Evolutionary conservation across 1,140 invertebrate genomes (phyloP), one percentile per base, ranked within the genome.

Genomic region (Cecropterus lyciades): DNA sequence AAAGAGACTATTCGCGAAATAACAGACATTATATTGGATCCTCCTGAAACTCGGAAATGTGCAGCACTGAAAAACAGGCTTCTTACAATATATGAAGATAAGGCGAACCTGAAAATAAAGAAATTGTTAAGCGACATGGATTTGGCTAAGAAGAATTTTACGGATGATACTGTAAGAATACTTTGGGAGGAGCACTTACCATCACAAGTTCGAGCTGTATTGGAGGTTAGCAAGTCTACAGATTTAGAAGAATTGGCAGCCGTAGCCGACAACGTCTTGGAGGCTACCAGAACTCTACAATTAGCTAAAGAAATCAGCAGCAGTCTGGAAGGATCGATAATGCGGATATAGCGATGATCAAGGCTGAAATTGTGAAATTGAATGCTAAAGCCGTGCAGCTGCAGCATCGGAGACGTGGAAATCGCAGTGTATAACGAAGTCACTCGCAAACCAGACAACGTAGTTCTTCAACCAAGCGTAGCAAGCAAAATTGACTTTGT

Each of bases 61-160:
- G 8, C 40, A 14, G 3, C 20, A 13, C 15, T 57, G 10, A 57
- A 57, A 45, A 7, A 14, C 11, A 10, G 53, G 11, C 14, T 53
- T 9, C 15, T 53, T 3, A 4, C 30, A 14, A 15, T 53, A 16
- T 53, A 53, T 15, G 30, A 33, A 15, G 30, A 33, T 8, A 33
- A 27, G 51, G 33, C 14, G 14, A 53, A 13, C 15, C 15, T 53
- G 37, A 27, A 56, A 56, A 56, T 56, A 11, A 56, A 56, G 17
- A 56, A 56, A 42, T 3, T 56, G 17, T 24, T 56, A 56, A 8
- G 53, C 1, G 53, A 56, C n/a, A 56, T 43, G 37, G 53, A 56
- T 27, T 20, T 55, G 7, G 16, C 53, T 10, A 56, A 42, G 16
- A 14, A 20, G 6, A 56, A 43, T 42, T 42, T 56, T 43, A 16